Conservation (phyloP, 2,113 vertebrate species). For the Campylomormyrus tamandua region DNA sequence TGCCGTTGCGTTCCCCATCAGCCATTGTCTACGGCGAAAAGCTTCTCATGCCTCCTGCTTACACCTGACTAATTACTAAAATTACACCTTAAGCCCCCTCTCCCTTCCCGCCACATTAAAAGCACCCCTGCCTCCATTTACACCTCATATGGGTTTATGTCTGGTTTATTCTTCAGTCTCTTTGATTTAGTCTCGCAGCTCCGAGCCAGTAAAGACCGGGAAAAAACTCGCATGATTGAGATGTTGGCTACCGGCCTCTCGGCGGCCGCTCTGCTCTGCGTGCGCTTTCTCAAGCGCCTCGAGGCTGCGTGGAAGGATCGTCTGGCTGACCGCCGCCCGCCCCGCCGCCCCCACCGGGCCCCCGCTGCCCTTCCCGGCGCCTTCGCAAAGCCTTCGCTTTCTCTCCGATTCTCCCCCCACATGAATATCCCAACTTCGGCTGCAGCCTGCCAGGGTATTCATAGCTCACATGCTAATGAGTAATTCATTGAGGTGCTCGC, state of each 20-base stretch:
- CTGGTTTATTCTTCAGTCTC: not conserved
- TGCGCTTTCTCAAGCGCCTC: not conserved
- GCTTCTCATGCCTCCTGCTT: not conserved
- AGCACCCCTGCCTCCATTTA: not conserved
- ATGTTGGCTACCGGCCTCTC: not conserved
- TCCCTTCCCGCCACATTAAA: slow-evolving; percentile 9
- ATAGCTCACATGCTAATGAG: slow-evolving; percentile 32
- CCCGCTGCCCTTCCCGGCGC: not conserved
- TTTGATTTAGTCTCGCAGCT: not conserved
- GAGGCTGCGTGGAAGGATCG: too few species aligned
- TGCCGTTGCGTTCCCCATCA: not conserved
- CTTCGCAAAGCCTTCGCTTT: not conserved
- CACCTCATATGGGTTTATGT: slow-evolving; percentile 4
- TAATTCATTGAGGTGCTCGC: slow-evolving; percentile 37
- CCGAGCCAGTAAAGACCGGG: not conserved
- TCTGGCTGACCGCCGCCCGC: too few species aligned
- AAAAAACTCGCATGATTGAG: not conserved
- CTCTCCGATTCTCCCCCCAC: not conserved
- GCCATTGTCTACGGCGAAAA: not conserved
- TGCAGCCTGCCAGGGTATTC: slow-evolving; percentile 22
- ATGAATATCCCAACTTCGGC: slow-evolving; percentile 25
- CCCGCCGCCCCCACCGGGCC: too few species aligned
- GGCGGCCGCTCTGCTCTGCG: not conserved
- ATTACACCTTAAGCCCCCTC: slow-evolving; percentile 2
- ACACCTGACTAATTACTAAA: slow-evolving; percentile 15